Evolutionary conservation across 1,140 invertebrate species (phyloP).

Genomic region (Zaprionus gabonicus): DNA sequence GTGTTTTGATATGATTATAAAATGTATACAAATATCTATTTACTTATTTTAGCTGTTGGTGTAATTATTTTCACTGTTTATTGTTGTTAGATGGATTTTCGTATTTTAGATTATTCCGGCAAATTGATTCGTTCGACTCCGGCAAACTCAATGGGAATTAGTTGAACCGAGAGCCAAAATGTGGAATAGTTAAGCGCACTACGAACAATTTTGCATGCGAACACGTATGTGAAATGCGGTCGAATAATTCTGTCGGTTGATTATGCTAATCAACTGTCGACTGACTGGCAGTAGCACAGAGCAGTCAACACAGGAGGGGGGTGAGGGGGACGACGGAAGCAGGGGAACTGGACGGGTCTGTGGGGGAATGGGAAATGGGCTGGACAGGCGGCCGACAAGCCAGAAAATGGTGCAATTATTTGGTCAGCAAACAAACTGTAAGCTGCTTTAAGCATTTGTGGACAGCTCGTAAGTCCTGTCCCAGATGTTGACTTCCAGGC

Average conservation of each 20-base stretch:
- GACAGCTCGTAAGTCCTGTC: slow-evolving; percentile 43
- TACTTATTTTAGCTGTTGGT: slow-evolving; percentile 19
- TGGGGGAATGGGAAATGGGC: neutral
- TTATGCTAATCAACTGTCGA: slow-evolving; percentile 48
- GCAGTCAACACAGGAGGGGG: neutral
- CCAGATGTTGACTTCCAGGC: slow-evolving; percentile 43
- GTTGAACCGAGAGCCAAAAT: slow-evolving; percentile 14
- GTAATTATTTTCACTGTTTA: slow-evolving; percentile 36
- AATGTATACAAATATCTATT: slow-evolving; percentile 26
- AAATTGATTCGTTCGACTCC: slow-evolving; percentile 18
- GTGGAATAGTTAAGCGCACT: slow-evolving; percentile 6
- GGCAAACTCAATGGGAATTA: slow-evolving; percentile 21
- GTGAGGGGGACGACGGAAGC: neutral
- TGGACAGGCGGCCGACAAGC: slow-evolving; percentile 8
- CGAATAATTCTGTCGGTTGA: slow-evolving; percentile 38
- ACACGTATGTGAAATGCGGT: slow-evolving; percentile 19
- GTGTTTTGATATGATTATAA: slow-evolving; percentile 40
- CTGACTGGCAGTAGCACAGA: slow-evolving; percentile 7
- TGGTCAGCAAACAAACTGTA: slow-evolving; percentile 70
- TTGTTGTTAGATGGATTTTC: slow-evolving; percentile 28
- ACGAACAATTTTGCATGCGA: slow-evolving; percentile 13
- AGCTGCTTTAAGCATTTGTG: slow-evolving; percentile 68
- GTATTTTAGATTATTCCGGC: slow-evolving; percentile 15
- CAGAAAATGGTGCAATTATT: slow-evolving; percentile 62
- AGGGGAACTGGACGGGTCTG: neutral